These are phyloP conservation scores for Limnephilus marmoratus DNA, from an alignment of 2,888 invertebrate species.

Conservation along the genomic window DNA sequence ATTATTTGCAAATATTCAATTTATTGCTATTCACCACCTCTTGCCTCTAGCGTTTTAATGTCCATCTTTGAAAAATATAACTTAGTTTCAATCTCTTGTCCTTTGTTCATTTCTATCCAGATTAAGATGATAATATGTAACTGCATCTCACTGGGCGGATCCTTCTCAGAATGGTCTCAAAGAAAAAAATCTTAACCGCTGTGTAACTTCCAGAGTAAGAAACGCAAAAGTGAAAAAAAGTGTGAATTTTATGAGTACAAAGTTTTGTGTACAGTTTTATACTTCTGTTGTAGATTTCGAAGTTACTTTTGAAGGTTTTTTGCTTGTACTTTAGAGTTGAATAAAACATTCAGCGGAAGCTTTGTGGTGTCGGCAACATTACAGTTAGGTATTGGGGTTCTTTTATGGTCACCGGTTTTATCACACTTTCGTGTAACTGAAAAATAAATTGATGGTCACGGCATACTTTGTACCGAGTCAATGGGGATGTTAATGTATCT, in stretches of 20 bases:
- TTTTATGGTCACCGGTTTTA: background rate
- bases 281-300: background rate
- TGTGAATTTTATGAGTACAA: background rate
- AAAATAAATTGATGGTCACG: background rate
- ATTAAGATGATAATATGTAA: background rate
- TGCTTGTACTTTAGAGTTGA: background rate
- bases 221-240: background rate
- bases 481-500: background rate
- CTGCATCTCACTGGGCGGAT: background rate
- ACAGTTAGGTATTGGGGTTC: background rate
- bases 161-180: background rate
- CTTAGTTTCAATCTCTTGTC: too few species aligned
- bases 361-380: background rate
- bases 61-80: too few species aligned
- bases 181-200: background rate
- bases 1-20: too few species aligned
- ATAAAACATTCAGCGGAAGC: background rate
- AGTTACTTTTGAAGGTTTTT: background rate
- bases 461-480: background rate
- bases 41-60: too few species aligned
- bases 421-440: background rate
- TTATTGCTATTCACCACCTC: too few species aligned
- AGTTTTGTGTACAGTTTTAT: background rate
- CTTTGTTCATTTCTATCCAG: too few species aligned
- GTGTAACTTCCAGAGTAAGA: background rate